phyloP scores from a whole-genome alignment of 2,113 vertebrate species.

The Cephalophus harveyi region DNA sequence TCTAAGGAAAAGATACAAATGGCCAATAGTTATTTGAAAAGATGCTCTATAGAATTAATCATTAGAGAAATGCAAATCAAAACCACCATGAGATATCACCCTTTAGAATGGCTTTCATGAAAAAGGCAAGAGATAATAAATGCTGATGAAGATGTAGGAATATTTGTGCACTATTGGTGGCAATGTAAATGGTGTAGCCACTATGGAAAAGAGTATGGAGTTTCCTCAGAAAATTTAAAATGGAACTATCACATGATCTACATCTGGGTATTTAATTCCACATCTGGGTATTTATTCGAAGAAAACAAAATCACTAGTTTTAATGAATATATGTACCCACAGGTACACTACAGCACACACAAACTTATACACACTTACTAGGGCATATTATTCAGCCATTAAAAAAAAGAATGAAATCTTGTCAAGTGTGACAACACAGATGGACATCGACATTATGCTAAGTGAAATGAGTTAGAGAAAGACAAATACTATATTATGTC shows the following conservation, averaged over 20 bases:
- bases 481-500: not conserved
- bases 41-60: not conserved
- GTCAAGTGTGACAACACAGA: not conserved
- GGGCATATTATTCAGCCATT: not conserved
- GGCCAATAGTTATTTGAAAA: not conserved
- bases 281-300: not conserved
- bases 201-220: not conserved
- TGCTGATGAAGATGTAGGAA: not conserved
- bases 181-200: not conserved
- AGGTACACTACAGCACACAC: not conserved
- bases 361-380: not conserved
- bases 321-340: not conserved
- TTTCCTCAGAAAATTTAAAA: not conserved
- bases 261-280: not conserved
- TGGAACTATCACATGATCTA: not conserved
- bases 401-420: not conserved
- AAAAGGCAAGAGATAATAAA: not conserved
- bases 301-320: not conserved
- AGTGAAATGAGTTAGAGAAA: not conserved
- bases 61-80: not conserved
- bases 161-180: not conserved
- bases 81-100: not conserved
- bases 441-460: not conserved
- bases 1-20: not conserved
- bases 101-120: not conserved